Evolutionary conservation across 2,797 vertebrate species (phyloP).

Genomic region (Podarcis siculus): DNA sequence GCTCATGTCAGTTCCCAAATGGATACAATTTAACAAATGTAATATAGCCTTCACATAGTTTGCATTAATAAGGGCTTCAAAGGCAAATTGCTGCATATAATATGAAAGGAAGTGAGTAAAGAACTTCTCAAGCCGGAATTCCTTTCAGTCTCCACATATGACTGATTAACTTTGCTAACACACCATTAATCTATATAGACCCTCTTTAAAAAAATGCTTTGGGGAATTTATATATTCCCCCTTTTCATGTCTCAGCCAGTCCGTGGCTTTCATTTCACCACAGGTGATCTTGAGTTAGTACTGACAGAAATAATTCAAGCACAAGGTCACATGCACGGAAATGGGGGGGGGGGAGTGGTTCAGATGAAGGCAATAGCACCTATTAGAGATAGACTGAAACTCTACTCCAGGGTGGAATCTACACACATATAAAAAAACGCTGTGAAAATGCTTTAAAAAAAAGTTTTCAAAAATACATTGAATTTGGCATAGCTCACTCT

Average conservation of each 20-base stretch:
- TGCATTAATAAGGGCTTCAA: slow-evolving; percentile 34
- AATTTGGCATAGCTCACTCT: no score
- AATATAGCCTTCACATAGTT: slow-evolving; percentile 24
- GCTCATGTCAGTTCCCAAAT: background rate
- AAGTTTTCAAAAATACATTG: no score
- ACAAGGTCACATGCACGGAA: slow-evolving; percentile 35
- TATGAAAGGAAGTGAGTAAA: slow-evolving; percentile 28
- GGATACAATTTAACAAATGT: slow-evolving; percentile 21
- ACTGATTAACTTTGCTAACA: slow-evolving; percentile 25
- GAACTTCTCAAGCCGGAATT: slow-evolving; percentile 22
- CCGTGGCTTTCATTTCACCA: slow-evolving; percentile 26
- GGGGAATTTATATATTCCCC: background rate
- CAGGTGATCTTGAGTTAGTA: slow-evolving; percentile 46
- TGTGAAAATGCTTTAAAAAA: no score
- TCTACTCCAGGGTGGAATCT: background rate
- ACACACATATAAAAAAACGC: no score
- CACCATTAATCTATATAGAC: slow-evolving; percentile 42
- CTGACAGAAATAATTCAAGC: slow-evolving; percentile 38
- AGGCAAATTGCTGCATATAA: slow-evolving; percentile 1
- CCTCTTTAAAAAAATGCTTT: slow-evolving; percentile 37
- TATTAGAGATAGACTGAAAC: slow-evolving; percentile 25
- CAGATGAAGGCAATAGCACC: slow-evolving; percentile 48
- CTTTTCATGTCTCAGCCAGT: slow-evolving; percentile 47
- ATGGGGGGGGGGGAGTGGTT: slow-evolving; percentile 27
- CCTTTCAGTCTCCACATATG: slow-evolving; percentile 15